phyloP scores from a whole-genome alignment of 2,888 invertebrate species.

The Schrankia costaestrigalis region DNA sequence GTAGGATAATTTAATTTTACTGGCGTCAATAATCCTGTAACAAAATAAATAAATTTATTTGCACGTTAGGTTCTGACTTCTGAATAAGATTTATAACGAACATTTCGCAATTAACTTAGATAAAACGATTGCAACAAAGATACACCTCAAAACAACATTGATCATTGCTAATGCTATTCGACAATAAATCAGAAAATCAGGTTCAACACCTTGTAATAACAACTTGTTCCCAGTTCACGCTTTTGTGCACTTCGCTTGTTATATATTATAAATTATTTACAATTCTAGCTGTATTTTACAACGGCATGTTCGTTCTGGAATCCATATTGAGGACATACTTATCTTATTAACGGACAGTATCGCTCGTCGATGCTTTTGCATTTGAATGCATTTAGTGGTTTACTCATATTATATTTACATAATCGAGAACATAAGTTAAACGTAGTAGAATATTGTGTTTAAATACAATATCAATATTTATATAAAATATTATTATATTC shows the following conservation, averaged over 20 bases:
- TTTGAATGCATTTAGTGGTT: too few relatives aligned
- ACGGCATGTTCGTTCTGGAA: conserved; percentile 49
- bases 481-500: too few relatives aligned
- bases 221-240: conserved; percentile 52
- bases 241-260: conserved; percentile 45
- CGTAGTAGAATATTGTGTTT: too few relatives aligned
- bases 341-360: conserved; percentile 51
- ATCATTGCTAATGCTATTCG: conserved; percentile 62
- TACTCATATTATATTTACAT: too few relatives aligned
- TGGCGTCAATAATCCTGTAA: too few relatives aligned
- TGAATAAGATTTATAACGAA: conserved; percentile 35
- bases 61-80: conserved; percentile 29
- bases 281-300: conserved; percentile 54
- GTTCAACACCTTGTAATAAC: conserved; percentile 71
- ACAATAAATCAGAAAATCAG: conserved; percentile 70
- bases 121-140: conserved; percentile 53
- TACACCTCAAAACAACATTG: conserved; percentile 61
- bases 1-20: too few relatives aligned
- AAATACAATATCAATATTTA: too few relatives aligned
- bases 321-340: conserved; percentile 55
- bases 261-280: conserved; percentile 56
- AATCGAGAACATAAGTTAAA: too few relatives aligned
- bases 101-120: conserved; percentile 51
- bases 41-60: conserved; percentile 31
- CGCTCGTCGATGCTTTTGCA: conserved; percentile 43